Evolutionary conservation across 2,113 vertebrate species (phyloP).

Genomic region (Hepsetus odoe): DNA sequence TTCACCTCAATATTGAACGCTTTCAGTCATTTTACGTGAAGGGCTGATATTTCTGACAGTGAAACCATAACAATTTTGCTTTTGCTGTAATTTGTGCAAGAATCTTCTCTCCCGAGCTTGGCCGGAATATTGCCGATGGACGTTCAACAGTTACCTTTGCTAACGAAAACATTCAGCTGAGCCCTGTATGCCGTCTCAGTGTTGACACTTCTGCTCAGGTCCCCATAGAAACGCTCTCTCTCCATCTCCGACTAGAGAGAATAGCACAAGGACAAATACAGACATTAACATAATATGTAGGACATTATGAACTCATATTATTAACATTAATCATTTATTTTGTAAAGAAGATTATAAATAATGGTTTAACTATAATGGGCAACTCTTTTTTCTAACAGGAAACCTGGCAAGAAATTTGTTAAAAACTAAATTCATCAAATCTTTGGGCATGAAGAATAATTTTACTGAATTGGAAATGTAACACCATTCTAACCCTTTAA

Average conservation of each 20-base stretch:
- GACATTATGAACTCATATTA: neutral
- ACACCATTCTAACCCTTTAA: too few species aligned
- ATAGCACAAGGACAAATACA: neutral
- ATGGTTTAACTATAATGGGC: too few species aligned
- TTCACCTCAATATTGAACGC: neutral
- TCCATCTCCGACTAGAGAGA: constrained; percentile 69
- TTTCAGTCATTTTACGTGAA: neutral
- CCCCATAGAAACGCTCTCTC: constrained; percentile 66
- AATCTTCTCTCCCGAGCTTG: neutral
- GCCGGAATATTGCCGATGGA: neutral
- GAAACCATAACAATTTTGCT: neutral
- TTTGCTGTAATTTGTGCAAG: neutral
- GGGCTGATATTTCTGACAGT: neutral
- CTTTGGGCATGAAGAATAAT: too few species aligned
- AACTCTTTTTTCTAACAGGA: too few species aligned
- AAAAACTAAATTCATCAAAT: too few species aligned
- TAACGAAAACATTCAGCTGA: constrained; percentile 72
- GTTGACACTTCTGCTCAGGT: constrained; percentile 63
- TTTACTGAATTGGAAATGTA: too few species aligned
- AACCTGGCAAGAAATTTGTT: too few species aligned
- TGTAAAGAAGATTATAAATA: too few species aligned
- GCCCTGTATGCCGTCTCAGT: constrained; percentile 70
- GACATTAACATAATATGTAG: neutral
- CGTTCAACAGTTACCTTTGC: constrained; percentile 64
- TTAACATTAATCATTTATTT: too few species aligned